Conservation (phyloP, 2,113 vertebrate genomes). For the Pterocles burchelli region DNA sequence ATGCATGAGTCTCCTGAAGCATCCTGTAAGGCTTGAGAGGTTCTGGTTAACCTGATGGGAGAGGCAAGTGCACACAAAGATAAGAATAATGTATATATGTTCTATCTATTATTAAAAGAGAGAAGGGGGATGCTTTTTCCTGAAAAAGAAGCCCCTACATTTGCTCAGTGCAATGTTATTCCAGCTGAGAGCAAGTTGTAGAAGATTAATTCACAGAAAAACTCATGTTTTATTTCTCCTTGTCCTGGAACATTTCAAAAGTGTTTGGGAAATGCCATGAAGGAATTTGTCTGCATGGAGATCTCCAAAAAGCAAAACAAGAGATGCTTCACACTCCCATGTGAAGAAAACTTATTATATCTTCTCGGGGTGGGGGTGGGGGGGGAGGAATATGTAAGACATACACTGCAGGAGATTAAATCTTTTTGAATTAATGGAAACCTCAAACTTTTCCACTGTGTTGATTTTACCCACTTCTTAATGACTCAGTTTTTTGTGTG, state of each 20-base stretch:
- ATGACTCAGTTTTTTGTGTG: constrained; percentile 26
- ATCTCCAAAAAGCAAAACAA: background rate
- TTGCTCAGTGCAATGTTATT: background rate
- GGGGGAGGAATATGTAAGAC: constrained; percentile 9
- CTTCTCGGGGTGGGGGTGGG: background rate
- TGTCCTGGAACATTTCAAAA: background rate
- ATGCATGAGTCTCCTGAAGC: background rate
- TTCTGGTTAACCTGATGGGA: background rate
- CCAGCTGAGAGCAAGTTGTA: background rate
- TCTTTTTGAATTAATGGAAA: constrained; percentile 57
- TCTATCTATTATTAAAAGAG: background rate
- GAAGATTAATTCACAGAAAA: background rate
- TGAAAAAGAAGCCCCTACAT: background rate
- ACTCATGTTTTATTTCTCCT: background rate
- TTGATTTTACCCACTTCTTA: constrained; percentile 41
- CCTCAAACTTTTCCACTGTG: constrained; percentile 34
- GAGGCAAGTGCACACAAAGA: background rate
- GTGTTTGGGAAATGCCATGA: constrained; percentile 7
- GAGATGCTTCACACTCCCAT: background rate
- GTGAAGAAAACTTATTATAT: background rate
- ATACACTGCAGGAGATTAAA: background rate
- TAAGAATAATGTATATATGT: background rate
- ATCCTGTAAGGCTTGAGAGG: background rate
- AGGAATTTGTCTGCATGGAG: background rate
- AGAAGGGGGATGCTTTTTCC: background rate